Conservation (phyloP, 2,797 vertebrate genomes). For the Gouania willdenowi region DNA sequence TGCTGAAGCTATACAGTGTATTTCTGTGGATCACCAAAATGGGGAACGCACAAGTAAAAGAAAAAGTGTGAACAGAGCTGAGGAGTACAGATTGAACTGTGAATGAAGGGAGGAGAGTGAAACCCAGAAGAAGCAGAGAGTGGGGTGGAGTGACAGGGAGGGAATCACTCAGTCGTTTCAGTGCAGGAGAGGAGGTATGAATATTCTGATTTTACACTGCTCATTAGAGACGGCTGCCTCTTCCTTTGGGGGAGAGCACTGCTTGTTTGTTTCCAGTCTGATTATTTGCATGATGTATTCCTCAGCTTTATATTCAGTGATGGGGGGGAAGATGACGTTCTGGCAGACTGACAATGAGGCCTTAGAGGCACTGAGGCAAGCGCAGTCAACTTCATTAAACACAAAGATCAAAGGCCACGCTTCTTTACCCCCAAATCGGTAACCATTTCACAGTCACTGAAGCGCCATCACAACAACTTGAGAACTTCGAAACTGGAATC, state of each 20-base stretch:
- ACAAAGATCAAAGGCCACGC: conserved; percentile 60
- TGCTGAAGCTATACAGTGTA: conserved; percentile 43
- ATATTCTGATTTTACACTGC: conserved; percentile 69
- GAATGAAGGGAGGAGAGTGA: conserved; percentile 11
- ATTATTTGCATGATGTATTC: conserved; percentile 78
- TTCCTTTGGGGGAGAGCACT: conserved; percentile 70
- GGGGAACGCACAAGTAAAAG: neutral
- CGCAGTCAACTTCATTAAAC: conserved; percentile 59
- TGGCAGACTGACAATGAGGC: conserved; percentile 63
- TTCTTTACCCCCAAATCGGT: conserved; percentile 58
- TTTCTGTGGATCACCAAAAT: conserved; percentile 34
- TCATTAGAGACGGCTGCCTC: conserved; percentile 69
- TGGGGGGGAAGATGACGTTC: conserved; percentile 52
- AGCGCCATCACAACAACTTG: conserved; percentile 14
- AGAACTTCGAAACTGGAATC: too few species aligned
- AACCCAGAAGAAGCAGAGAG: conserved; percentile 2
- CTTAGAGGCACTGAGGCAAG: conserved; percentile 41
- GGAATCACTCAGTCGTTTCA: conserved; percentile 47
- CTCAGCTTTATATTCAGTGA: conserved; percentile 62
- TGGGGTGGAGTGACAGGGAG: neutral
- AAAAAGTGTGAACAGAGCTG: conserved; percentile 21
- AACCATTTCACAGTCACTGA: conserved; percentile 46
- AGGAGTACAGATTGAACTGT: conserved; percentile 21
- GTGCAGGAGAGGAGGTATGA: conserved; percentile 55
- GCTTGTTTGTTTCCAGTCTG: conserved; percentile 72